These are phyloP conservation scores for Fragum sueziense DNA, from an alignment of 2,888 invertebrate species.

Conservation along the genomic window DNA sequence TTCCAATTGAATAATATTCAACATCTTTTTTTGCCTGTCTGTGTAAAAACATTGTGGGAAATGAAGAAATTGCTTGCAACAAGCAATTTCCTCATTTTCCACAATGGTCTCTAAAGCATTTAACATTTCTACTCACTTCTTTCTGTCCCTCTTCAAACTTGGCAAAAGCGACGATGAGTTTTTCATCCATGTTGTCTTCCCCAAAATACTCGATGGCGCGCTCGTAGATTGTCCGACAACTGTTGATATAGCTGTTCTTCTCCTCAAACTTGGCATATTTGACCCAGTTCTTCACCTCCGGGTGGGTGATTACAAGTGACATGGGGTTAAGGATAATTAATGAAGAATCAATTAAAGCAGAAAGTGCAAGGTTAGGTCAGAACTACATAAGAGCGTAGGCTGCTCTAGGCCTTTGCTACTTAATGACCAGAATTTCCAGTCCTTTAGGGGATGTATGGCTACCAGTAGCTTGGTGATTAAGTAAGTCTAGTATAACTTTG, in stretches of 20 bases:
- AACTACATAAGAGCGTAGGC: too few species aligned
- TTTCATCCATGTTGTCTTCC: conserved; percentile 96
- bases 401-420: too few species aligned
- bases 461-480: too few species aligned
- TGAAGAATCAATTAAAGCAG: too few species aligned
- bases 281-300: conserved; percentile 99
- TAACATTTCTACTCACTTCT: conserved; percentile 93
- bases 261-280: conserved; percentile 99
- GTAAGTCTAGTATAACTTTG: too few species aligned
- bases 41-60: too few species aligned
- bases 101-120: conserved; percentile 97
- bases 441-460: too few species aligned
- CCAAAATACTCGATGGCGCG: conserved; percentile 98
- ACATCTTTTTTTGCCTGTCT: conserved; percentile 94
- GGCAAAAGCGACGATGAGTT: conserved; percentile 97
- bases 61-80: too few species aligned
- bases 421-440: too few species aligned
- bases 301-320: conserved; percentile 95
- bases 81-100: too few species aligned
- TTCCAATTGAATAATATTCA: too few species aligned
- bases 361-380: too few species aligned
- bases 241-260: conserved; percentile 94
- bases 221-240: conserved; percentile 94
- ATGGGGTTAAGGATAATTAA: conserved; percentile 84
- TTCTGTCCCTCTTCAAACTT: conserved; percentile 99